Conservation (phyloP, 1,140 invertebrate species). For the Mamestra configurata region DNA sequence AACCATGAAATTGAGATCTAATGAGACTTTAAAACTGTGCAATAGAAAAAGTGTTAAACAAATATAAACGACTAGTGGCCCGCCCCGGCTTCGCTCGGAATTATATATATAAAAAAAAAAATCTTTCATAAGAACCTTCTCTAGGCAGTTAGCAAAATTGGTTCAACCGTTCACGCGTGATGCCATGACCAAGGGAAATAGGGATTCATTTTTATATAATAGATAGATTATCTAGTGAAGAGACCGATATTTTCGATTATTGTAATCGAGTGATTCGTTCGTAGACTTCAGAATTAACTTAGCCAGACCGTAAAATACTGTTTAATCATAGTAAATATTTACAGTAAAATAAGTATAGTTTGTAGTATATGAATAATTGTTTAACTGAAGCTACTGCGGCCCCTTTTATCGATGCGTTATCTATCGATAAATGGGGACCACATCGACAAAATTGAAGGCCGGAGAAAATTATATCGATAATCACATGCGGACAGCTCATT, state of each 20-base stretch:
- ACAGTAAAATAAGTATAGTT: constrained; percentile 14
- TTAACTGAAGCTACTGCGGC: constrained; percentile 38
- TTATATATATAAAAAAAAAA: no score
- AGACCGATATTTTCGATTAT: constrained; percentile 11
- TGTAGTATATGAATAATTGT: constrained; percentile 24
- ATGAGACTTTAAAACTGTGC: constrained; percentile 26
- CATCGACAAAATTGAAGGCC: constrained; percentile 37
- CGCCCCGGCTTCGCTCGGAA: no score
- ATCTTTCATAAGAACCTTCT: no score
- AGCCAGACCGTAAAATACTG: background rate
- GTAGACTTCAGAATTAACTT: background rate
- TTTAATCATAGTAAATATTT: constrained; percentile 9
- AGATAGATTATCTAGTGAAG: background rate
- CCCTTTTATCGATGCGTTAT: constrained; percentile 45
- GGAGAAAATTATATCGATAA: constrained; percentile 42
- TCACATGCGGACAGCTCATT: constrained; percentile 32
- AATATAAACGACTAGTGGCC: no score
- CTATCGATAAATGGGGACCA: constrained; percentile 37
- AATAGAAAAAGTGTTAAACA: constrained; percentile 21
- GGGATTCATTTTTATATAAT: no score
- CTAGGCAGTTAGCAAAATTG: no score
- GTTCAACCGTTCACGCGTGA: no score
- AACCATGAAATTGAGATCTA: constrained; percentile 36
- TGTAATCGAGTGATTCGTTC: constrained; percentile 12
- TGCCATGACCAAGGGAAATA: no score